These are phyloP conservation scores for Liolophura sinensis DNA, from an alignment of 1,140 invertebrate species.

Conservation along the genomic window DNA sequence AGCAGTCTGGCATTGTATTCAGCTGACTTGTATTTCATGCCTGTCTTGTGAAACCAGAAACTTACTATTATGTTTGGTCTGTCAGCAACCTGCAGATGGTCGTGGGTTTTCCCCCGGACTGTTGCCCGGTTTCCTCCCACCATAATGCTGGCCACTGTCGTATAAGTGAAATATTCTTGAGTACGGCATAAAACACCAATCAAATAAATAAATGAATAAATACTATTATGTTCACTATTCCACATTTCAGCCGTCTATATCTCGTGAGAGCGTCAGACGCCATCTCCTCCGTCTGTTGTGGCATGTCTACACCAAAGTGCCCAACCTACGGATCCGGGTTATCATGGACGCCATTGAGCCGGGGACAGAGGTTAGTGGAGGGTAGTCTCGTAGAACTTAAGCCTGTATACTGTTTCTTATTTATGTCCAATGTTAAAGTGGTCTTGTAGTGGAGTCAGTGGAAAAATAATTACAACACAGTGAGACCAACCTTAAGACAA, in stretches of 20 bases:
- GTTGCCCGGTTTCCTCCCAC: no score
- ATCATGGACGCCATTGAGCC: constrained; percentile 37
- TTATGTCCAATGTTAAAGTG: not conserved
- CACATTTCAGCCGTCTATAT: constrained; percentile 68
- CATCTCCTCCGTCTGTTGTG: constrained; percentile 91
- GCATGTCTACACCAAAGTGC: constrained; percentile 88
- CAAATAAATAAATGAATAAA: not conserved
- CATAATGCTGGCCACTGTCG: no score
- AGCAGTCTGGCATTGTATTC: no score
- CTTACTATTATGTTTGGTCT: not conserved
- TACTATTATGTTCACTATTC: constrained; percentile 5
- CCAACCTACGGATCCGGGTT: constrained; percentile 57
- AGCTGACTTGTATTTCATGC: no score
- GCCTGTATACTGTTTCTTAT: not conserved
- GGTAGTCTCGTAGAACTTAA: not conserved
- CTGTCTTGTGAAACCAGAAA: no score
- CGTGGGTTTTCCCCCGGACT: not conserved
- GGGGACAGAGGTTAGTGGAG: constrained; percentile 41
- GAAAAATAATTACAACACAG: not conserved
- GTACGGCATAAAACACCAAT: not conserved
- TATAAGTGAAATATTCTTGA: no score
- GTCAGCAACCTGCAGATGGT: not conserved
- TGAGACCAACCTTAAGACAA: no score
- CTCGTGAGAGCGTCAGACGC: constrained; percentile 88
- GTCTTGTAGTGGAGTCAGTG: not conserved